These are phyloP conservation scores for Cygnus buccinator DNA, from an alignment of 2,113 vertebrate species.

Conservation along the genomic window DNA sequence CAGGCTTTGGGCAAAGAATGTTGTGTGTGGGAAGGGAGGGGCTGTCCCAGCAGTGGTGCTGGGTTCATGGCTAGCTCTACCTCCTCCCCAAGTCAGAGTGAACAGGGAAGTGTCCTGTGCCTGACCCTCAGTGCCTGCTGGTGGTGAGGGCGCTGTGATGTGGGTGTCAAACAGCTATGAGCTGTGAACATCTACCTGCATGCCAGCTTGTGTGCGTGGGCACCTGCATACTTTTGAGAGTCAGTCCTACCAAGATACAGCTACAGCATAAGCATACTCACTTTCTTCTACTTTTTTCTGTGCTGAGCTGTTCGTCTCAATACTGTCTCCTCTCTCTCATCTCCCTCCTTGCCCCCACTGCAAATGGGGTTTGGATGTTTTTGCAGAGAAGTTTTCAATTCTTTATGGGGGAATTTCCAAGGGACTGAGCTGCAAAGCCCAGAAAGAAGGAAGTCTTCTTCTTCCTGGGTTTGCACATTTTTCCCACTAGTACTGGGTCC, in stretches of 20 bases:
- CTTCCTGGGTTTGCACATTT: neutral
- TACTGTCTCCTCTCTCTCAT: neutral
- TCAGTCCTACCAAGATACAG: neutral
- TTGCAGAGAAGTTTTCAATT: neutral
- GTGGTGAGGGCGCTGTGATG: no score
- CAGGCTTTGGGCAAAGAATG: neutral
- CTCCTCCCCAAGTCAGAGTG: neutral
- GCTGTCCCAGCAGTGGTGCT: neutral
- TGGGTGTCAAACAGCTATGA: neutral
- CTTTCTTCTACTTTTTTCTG: neutral
- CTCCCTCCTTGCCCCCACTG: fast-evolving
- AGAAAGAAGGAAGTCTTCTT: fast-evolving
- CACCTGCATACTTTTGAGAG: neutral
- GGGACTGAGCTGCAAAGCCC: neutral
- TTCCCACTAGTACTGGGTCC: neutral
- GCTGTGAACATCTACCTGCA: neutral
- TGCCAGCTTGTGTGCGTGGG: neutral
- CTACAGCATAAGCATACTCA: neutral
- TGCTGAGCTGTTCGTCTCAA: neutral
- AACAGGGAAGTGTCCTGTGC: neutral
- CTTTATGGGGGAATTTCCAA: neutral
- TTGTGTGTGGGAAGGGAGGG: neutral
- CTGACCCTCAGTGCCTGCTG: neutral
- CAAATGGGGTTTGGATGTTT: neutral
- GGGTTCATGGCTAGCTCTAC: neutral